These are phyloP conservation scores for Drosophila heteroneura DNA, from an alignment of 2,888 invertebrate species.

Conservation along the genomic window DNA sequence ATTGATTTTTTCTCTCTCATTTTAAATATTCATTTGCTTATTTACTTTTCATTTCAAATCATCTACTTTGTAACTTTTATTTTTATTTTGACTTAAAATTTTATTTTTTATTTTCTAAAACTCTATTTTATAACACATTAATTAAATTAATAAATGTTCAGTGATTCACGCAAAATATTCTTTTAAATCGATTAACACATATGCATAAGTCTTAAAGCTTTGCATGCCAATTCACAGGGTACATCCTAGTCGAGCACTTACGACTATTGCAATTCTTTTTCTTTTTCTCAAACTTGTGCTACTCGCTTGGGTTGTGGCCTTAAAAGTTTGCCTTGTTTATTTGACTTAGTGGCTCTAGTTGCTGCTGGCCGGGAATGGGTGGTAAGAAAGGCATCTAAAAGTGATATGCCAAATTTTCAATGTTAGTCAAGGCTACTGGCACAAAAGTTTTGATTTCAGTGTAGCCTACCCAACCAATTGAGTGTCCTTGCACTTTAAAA, in stretches of 20 bases:
- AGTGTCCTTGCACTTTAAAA: conserved; percentile 17
- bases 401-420: conserved; percentile 24
- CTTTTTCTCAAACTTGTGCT: background rate
- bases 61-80: background rate
- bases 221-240: background rate
- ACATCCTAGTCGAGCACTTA: background rate
- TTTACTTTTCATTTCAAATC: background rate
- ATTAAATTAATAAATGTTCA: too few species aligned
- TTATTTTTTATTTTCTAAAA: background rate
- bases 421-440: conserved; percentile 1
- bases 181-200: background rate
- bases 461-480: conserved; percentile 11
- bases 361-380: background rate
- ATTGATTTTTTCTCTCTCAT: background rate
- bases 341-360: conserved; percentile 33
- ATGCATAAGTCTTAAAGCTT: background rate
- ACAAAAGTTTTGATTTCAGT: conserved; percentile 9
- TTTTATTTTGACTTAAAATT: background rate
- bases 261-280: background rate
- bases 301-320: background rate
- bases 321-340: conserved; percentile 21
- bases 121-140: too few species aligned
- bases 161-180: background rate
- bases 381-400: conserved; percentile 4
- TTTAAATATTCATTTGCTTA: background rate